Base-by-base conservation (phyloP, 2,113 vertebrate genomes). In the Caranx melampygus region DNA sequence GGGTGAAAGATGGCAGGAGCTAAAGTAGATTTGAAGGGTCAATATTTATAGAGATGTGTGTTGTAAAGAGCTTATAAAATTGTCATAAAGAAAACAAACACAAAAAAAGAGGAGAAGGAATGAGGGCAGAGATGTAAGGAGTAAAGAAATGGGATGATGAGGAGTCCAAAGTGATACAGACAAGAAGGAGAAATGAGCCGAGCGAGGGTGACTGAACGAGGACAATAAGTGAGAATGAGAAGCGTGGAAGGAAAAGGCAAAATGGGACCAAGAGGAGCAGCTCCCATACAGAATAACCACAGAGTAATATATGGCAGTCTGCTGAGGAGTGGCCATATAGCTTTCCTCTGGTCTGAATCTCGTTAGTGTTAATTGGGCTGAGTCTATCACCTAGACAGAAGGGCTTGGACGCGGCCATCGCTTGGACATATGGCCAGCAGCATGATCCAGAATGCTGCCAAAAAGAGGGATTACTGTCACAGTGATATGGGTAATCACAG, bases 351-450 rank as follows among this genome's bases (percentile, higher is more conserved):
- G 40, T 60, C 68, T 78, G 75, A 78, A 80, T 80, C 70, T 88
- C 66, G 73, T 87, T 86, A 79, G 80, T 81, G 77, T 82, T 92
- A 91, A 92, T 91, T 89, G 90, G 90, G 79, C 72, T 40, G 79
- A 86, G 91, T 91, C 88, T 91, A 61, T 87, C 90, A 88, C 89
- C 88, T 79, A 77, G 78, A 87, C 88, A 89, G 87, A 90, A 84
- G 90, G 85, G 65, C 77, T 72, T 86, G 90, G 89, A 79, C 71
- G 3, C 74, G 65, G 62, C 78, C 72, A 37, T 74, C 6, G 34
- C 80, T 40, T 78, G 78, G 90, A 88, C 88, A 93, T 92, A 92
- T 92, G 93, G 92, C 72, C 75, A 65, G 57, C 86, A 86, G 89
- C 85, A 64, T 65, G 84, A 77, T 62, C 58, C 52, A 26, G 21